These are phyloP conservation scores for Passerina amoena DNA, from an alignment of 2,113 vertebrate genomes.

Conservation along the genomic window DNA sequence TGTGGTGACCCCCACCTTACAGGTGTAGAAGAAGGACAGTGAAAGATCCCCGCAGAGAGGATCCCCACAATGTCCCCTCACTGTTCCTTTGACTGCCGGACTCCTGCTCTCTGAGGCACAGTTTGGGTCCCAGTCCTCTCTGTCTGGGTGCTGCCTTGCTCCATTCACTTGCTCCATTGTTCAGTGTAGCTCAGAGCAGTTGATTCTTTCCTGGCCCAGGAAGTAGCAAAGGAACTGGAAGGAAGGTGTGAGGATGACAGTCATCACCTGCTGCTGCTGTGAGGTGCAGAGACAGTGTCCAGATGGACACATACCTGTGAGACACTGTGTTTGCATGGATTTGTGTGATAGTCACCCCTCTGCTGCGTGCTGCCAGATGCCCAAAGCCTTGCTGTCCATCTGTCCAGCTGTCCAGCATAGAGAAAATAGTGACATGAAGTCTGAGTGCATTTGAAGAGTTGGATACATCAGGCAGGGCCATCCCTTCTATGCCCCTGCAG, in stretches of 20 bases:
- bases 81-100: background rate
- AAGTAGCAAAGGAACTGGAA: background rate
- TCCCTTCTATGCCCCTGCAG: background rate
- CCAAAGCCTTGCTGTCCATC: background rate
- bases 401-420: background rate
- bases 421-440: background rate
- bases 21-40: background rate
- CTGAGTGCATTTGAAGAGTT: background rate
- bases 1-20: background rate
- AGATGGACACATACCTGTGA: background rate
- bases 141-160: background rate
- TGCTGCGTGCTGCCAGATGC: background rate
- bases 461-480: background rate
- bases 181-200: background rate
- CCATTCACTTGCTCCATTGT: background rate
- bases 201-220: background rate
- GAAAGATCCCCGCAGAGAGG: background rate
- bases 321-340: background rate
- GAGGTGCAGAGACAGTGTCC: background rate
- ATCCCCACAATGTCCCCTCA: background rate
- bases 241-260: fast-evolving
- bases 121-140: background rate
- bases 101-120: background rate
- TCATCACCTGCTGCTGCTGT: background rate
- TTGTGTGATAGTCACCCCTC: background rate